A percentile compares a stretch with the other conserved stretches of the same genome.
Evolutionary conservation across 1,140 invertebrate genomes (phyloP).

Genomic region (Atta texana): DNA sequence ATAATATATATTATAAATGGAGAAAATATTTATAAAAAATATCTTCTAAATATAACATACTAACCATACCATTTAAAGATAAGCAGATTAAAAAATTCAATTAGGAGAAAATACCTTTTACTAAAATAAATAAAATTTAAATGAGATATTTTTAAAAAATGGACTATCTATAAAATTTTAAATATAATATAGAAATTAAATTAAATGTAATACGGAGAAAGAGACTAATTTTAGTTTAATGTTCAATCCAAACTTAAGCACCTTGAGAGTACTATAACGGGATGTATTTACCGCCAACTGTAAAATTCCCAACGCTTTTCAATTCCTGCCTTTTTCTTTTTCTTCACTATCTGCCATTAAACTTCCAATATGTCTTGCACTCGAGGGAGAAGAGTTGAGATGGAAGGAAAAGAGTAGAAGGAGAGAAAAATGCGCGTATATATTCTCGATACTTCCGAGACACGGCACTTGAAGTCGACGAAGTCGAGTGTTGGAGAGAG

Average conservation of each 20-base stretch:
- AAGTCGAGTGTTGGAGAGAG: not conserved
- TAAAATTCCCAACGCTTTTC: not conserved
- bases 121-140: too few relatives aligned
- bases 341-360: conserved; percentile 21
- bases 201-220: not conserved
- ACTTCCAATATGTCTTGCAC: conserved; percentile 6
- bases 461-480: not conserved
- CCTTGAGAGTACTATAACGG: not conserved
- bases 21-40: too few relatives aligned
- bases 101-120: too few relatives aligned
- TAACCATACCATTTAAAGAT: too few relatives aligned
- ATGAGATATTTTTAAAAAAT: too few relatives aligned
- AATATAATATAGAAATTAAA: too few relatives aligned
- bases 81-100: too few relatives aligned
- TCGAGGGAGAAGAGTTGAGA: conserved; percentile 15
- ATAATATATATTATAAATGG: too few relatives aligned
- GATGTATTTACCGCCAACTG: not conserved
- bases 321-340: conserved; percentile 15
- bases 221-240: not conserved
- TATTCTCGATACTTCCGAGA: conserved; percentile 49
- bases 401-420: not conserved
- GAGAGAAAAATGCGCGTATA: not conserved
- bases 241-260: not conserved
- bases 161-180: too few relatives aligned
- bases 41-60: too few relatives aligned